Conservation (phyloP, 2,113 vertebrate species). For the Dasyornis broadbenti region DNA sequence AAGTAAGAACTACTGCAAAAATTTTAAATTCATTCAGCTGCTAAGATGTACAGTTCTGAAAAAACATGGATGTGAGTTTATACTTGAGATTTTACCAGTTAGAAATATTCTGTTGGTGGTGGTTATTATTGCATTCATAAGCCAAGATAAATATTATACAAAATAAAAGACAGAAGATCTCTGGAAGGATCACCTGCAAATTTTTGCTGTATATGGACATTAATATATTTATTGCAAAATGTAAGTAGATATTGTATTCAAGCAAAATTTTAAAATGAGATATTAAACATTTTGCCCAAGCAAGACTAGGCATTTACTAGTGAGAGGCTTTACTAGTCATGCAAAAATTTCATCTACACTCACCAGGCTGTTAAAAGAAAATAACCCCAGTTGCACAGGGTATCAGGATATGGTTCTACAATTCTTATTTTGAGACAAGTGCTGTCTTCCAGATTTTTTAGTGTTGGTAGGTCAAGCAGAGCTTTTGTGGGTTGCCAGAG, state of each 20-base stretch:
- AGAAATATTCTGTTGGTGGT: not conserved
- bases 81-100: not conserved
- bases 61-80: not conserved
- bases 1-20: not conserved
- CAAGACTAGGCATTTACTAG: not conserved
- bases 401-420: not conserved
- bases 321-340: not conserved
- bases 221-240: not conserved
- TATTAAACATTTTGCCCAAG: not conserved
- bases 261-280: not conserved
- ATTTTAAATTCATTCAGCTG: not conserved
- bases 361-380: not conserved
- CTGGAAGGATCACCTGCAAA: not conserved
- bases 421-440: not conserved
- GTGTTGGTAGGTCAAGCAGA: not conserved
- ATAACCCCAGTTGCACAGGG: not conserved
- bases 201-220: not conserved
- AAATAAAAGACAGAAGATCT: not conserved
- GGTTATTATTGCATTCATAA: not conserved
- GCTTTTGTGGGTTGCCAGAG: not conserved
- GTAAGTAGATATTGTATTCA: not conserved
- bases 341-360: not conserved
- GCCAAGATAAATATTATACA: not conserved
- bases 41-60: not conserved
- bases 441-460: not conserved